These are phyloP conservation scores for Pogonognathellus flavescens DNA, from an alignment of 1,140 invertebrate species.

Conservation along the genomic window DNA sequence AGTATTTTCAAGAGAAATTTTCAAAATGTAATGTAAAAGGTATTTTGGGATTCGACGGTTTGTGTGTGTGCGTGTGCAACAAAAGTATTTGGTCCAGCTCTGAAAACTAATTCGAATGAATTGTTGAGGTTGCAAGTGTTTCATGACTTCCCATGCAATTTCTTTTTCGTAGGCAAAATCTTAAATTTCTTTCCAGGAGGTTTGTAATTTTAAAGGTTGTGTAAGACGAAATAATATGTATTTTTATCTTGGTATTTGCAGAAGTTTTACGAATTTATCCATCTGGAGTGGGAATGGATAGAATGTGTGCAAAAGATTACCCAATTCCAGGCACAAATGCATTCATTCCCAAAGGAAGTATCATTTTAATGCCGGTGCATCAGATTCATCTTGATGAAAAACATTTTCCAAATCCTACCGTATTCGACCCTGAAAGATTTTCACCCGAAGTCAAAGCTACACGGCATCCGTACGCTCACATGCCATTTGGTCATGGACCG, in stretches of 20 bases:
- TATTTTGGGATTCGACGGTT: no score
- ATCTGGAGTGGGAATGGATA: conserved; percentile 70
- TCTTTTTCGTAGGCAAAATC: no score
- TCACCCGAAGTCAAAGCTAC: background rate
- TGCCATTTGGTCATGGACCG: conserved; percentile 43
- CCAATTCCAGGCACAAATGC: conserved; percentile 69
- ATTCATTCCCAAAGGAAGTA: conserved; percentile 69
- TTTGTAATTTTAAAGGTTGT: no score
- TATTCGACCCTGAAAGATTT: conserved; percentile 72
- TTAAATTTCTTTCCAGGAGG: no score
- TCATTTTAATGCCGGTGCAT: background rate
- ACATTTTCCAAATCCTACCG: conserved; percentile 71
- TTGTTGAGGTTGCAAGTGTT: no score
- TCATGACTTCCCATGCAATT: no score
- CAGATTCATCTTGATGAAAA: conserved; percentile 63
- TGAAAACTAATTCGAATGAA: no score
- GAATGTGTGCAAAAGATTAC: conserved; percentile 68
- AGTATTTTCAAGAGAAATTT: no score
- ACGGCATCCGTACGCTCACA: conserved; percentile 33
- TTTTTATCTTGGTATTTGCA: background rate
- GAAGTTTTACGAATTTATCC: conserved; percentile 72
- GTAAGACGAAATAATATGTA: no score
- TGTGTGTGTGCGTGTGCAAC: no score
- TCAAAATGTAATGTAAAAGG: no score
- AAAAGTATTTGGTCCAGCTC: no score